Base-by-base conservation (phyloP, 2,888 invertebrate genomes). In the Ochropleura plecta region DNA sequence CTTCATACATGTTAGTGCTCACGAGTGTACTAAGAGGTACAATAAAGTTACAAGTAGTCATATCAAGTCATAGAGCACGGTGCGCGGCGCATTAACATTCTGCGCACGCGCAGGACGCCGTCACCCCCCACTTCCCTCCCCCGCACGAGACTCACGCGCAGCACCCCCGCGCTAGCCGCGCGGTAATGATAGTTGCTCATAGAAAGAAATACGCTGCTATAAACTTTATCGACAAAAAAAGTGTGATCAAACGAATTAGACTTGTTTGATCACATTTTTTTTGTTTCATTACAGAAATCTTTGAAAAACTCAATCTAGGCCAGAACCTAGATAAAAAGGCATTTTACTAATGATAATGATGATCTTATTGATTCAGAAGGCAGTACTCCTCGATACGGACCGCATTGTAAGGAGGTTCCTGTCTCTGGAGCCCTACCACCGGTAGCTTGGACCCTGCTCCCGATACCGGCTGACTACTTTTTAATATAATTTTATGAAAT, bases 61-160 rank as follows among this genome's bases (percentile, higher is more conserved):
- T 86, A 86, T 87, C 83, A 83, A 85, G 84, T 87, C 85, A 86
- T 90, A 88, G 85, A 86, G 87, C 79, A 84, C 88, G 83, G 82
- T 90, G 90, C 87, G 85, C 81, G 76, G 70, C 30, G 76, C 86
- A 90, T 93, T 93, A 91, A 86, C 88, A 93, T 93, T 91, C 93
- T 81, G 88, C 88, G 91, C 93, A 91, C 91, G 92, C 91, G 89
- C 79, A 78, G 83, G 80, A 87, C 85, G 88, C 84, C 89, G 87
- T 86, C 89, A 81, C 87, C 75, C 66, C 79, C 18, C 40, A 16
- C 16, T n/a, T 65, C 12, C 71, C 49, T 63, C 72, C 40, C 78
- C 46, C 62, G 62, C 62, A n/a, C n/a, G 64, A 66, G 53, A 75
- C 82, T 63, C 72, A 77, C 70, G 66, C 66, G 80, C 78, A 73